Evolutionary conservation across 1,140 invertebrate species (phyloP), one percentile per base, ranked within the genome.

Genomic region (Vanessa atalanta): DNA sequence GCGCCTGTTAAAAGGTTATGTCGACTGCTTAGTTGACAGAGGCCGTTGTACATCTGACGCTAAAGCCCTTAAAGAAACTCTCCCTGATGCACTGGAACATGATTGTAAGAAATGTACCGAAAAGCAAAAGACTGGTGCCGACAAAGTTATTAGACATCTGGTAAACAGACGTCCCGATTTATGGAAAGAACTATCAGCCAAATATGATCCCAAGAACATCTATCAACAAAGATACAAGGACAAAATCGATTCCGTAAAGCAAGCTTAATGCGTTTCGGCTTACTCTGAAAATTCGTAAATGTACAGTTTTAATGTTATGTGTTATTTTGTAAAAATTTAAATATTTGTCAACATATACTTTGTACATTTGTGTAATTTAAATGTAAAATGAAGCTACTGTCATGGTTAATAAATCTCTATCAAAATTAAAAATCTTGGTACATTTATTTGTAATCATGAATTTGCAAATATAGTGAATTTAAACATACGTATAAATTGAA

Each of bases 1-100:
- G 1, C 94, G 96, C 61, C 89, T 97, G 9, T 91, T 97, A 1
- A 94, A 92, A 47, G 95, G 94, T 68, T 97, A 97, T 78, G 92
- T 94, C 5, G 95, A 96, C 67, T 97, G 96, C 80, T 85, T 97
- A 3, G 76, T 96, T 77, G 95, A 96, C 0, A 93, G 93, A 73
- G 95, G 95, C 14, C 93, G 94, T 5, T 97, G 96, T 86, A 96
- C 96, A 15, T 93, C 95, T 14, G 96, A 97, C 60, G 96, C 93
- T 15, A 92, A 93, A 67, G 95, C 96, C 84, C 88, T 97, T 0
- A 97, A 96, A 88, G 94, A 96, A 94, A 94, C 93, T 1, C 87
- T 96, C 2, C 95, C 95, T 0, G 95, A 96, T 72, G 96, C 95
- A 0, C 72, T 96, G 7, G 93, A 94, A 77, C 94, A 95, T 16